phyloP scores from a whole-genome alignment of 2,113 vertebrate genomes.

The Macroglossus sobrinus region DNA sequence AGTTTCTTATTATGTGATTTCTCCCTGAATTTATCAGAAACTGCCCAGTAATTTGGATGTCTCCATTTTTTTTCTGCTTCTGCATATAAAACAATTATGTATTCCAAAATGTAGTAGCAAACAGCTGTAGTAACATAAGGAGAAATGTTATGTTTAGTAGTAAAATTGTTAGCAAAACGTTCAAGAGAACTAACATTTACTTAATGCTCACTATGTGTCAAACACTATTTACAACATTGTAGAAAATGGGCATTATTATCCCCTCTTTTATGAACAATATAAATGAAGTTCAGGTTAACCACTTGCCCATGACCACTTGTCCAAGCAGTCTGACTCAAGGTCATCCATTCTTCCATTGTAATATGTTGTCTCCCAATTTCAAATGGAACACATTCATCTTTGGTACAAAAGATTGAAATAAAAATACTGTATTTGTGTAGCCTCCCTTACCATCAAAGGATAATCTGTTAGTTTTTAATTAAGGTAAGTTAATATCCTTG shows the following conservation, averaged over 20 bases:
- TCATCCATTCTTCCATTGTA: neutral
- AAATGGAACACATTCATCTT: slow-evolving; percentile 35
- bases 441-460: slow-evolving; percentile 32
- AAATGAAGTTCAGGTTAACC: slow-evolving; percentile 14
- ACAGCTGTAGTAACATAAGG: neutral
- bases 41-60: neutral
- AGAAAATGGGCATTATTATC: neutral
- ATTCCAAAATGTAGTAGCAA: slow-evolving; percentile 14
- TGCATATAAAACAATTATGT: slow-evolving; percentile 11
- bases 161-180: neutral
- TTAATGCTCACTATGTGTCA: neutral
- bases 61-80: neutral
- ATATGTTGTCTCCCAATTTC: slow-evolving; percentile 16
- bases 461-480: slow-evolving; percentile 24
- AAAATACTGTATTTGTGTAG: slow-evolving; percentile 29
- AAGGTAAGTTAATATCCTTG: slow-evolving; percentile 32
- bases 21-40: slow-evolving; percentile 33
- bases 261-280: neutral
- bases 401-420: slow-evolving; percentile 42
- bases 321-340: slow-evolving; percentile 4
- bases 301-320: neutral
- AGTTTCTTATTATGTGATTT: slow-evolving; percentile 28
- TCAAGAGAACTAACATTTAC: slow-evolving; percentile 40
- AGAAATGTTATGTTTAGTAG: neutral
- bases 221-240: slow-evolving; percentile 18